Evolutionary conservation across 2,113 vertebrate genomes (phyloP), one percentile per base, ranked within the genome.

Genomic region (Telmatochromis sp.): DNA sequence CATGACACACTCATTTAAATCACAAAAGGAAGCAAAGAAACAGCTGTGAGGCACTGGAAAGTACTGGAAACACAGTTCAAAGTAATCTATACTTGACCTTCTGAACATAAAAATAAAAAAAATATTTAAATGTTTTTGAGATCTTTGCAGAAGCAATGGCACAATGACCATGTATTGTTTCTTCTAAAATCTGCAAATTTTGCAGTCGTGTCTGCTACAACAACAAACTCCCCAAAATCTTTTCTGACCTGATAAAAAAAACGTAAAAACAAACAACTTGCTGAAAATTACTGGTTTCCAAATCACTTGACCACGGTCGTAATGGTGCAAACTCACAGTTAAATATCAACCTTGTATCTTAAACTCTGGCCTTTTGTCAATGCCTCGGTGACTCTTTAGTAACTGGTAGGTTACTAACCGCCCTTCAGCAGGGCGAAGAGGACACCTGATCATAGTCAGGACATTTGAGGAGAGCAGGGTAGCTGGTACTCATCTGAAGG

Each of bases 401-500:
- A 68, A 3, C 37, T 49, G 60, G 42, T 47, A 21, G 42, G 42
- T 49, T 33, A 33, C 5, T 3, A 49, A 58, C 17, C 3, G 19
- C 11, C 19, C 54, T 91, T 98, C 96, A 98, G 91, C 97, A 98
- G 0, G 97, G 97, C 2, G 97, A 97, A 4, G 97, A 98, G 4
- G 96, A 97, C 87, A 97, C 96, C 84, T 96, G 96, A 89, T 97
- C 96, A 0, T 98, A 97, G 79, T 97, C 97, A 0, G 97, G 95
- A 53, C 97, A 97, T 88, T 97, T 97, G 89, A 97, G 97, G 79
- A 98, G 96, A n/a, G 97, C 96, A 0, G 97, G 97, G 93, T 98
- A 98, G 95, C 93, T 97, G 89, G 94, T 90, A 91, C 96, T 97
- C 97, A 98, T 97, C 95, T 97, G 97, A 54, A 98, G 95, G 5